Percentiles rank a stretch among this genome's conserved stretches.
Evolutionary conservation across 2,113 vertebrate species (phyloP).

Genomic region (Passer montanus): DNA sequence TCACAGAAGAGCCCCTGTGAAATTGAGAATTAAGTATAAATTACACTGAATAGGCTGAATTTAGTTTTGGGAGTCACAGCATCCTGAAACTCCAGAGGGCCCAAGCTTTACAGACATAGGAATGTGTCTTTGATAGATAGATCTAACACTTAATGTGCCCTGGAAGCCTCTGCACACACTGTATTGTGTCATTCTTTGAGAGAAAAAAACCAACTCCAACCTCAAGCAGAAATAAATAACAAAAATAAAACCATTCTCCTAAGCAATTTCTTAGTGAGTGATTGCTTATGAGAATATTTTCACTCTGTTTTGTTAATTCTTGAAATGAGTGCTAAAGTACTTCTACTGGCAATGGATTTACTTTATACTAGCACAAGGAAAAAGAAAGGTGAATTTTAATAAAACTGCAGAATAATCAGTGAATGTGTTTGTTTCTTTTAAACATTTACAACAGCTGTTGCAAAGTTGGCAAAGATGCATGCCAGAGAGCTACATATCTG

Average conservation of each 20-base stretch:
- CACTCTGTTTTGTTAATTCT: background rate
- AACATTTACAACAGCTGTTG: constrained; percentile 65
- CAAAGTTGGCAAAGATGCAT: constrained; percentile 61
- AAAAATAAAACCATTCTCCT: background rate
- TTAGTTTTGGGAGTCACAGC: background rate
- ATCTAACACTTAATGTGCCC: background rate
- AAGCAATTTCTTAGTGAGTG: background rate
- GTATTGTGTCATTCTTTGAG: background rate
- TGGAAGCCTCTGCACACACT: background rate
- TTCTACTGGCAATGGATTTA: background rate
- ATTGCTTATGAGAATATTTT: background rate
- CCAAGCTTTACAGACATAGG: background rate
- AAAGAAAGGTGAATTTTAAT: constrained; percentile 17
- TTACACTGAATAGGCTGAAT: background rate
- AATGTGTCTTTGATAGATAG: background rate
- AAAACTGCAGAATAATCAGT: constrained; percentile 55
- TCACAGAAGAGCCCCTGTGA: background rate
- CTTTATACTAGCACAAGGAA: background rate
- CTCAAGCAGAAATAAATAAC: background rate
- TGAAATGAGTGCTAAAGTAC: background rate
- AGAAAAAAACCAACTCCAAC: too few relatives aligned
- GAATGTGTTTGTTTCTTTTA: constrained; percentile 62
- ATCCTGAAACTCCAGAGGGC: background rate
- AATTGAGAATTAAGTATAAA: background rate
- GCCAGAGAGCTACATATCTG: constrained; percentile 65